Evolutionary conservation across 92 coral and sea anemone species (phyloP).

Genomic region (Paramuricea clavata): DNA sequence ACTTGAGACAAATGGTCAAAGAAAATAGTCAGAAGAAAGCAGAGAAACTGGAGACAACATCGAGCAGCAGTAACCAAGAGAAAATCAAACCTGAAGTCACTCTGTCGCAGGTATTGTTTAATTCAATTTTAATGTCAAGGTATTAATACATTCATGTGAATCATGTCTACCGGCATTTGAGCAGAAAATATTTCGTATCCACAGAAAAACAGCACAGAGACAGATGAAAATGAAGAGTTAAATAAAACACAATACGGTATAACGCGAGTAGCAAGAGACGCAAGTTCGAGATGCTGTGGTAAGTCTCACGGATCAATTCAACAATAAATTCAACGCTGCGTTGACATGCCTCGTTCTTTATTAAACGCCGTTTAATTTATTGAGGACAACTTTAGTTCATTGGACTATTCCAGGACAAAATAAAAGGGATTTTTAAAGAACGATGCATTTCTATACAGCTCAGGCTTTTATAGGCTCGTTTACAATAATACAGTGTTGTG

Average conservation of each 20-base stretch:
- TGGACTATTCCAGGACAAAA: neutral
- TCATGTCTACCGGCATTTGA: constrained; percentile 1
- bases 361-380: neutral
- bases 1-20: constrained; percentile 23
- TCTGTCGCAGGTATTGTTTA: neutral
- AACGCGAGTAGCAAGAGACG: constrained; percentile 11
- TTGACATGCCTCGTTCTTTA: neutral
- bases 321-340: neutral
- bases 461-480: neutral
- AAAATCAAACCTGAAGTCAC: neutral
- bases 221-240: neutral
- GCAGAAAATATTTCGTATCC: neutral
- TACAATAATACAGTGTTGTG: neutral
- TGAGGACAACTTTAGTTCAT: neutral
- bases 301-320: neutral
- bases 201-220: neutral
- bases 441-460: neutral
- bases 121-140: neutral
- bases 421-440: neutral
- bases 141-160: neutral
- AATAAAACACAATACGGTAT: neutral
- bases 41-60: neutral
- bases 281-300: constrained; percentile 42
- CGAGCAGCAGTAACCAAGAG: neutral
- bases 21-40: neutral